A percentile compares a stretch with the other conserved stretches of the same genome.
phyloP scores from a whole-genome alignment of 1,140 invertebrate genomes.

The Leptopilina clavipes region DNA sequence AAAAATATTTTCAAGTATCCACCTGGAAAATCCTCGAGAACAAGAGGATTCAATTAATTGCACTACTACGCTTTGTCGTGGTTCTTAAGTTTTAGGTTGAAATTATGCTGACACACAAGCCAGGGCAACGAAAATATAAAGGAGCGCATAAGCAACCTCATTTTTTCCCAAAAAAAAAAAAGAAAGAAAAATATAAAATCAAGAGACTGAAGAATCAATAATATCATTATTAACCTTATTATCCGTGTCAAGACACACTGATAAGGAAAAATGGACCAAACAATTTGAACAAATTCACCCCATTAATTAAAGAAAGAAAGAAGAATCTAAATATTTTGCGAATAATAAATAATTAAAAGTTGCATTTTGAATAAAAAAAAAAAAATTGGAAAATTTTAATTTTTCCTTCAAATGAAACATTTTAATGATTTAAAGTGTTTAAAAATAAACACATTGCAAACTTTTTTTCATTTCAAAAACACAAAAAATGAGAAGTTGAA shows the following conservation, averaged over 20 bases:
- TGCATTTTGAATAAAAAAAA: no score
- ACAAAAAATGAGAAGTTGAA: conserved; percentile 39
- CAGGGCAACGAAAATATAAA: not conserved
- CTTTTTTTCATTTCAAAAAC: no score
- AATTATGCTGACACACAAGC: conserved; percentile 22
- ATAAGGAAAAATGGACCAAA: not conserved
- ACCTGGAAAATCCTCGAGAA: conserved; percentile 31
- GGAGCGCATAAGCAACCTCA: not conserved
- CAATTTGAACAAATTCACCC: no score
- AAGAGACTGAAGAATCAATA: conserved; percentile 38
- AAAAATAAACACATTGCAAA: no score
- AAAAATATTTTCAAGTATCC: conserved; percentile 13
- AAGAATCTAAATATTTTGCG: no score
- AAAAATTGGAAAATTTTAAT: no score
- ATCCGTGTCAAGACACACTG: conserved; percentile 45
- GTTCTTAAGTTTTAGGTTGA: conserved; percentile 16
- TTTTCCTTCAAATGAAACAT: no score
- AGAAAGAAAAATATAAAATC: no score
- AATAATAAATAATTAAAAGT: no score
- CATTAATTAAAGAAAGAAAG: no score
- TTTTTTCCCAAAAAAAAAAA: not conserved
- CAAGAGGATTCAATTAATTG: conserved; percentile 32
- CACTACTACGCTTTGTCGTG: conserved; percentile 2
- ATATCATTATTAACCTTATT: conserved; percentile 49
- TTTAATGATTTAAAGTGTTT: no score